These are phyloP conservation scores for Calameuta filiformis DNA, from an alignment of 2,888 invertebrate genomes.

Conservation along the genomic window DNA sequence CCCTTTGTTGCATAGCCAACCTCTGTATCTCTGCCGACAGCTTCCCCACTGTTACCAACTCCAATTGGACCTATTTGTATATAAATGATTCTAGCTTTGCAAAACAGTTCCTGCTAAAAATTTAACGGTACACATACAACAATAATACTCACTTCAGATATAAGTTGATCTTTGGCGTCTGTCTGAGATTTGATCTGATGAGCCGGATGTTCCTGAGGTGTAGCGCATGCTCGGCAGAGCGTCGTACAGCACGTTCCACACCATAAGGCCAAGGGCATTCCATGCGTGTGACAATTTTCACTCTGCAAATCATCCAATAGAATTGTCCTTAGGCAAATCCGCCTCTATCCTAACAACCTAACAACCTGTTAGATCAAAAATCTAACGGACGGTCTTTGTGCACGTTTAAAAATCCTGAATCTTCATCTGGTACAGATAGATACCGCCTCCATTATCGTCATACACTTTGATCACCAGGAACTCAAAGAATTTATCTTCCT, in stretches of 20 bases:
- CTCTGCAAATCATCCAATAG: slow-evolving; percentile 47
- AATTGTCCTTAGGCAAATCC: not conserved
- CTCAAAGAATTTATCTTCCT: not conserved
- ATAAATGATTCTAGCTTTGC: not conserved
- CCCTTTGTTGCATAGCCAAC: slow-evolving; percentile 76
- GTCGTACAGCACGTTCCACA: slow-evolving; percentile 75
- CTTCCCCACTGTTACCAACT: slow-evolving; percentile 76
- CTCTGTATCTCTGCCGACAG: slow-evolving; percentile 78
- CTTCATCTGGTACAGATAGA: not conserved
- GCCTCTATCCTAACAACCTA: not conserved
- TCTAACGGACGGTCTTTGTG: not conserved
- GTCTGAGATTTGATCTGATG: slow-evolving; percentile 77
- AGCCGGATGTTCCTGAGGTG: slow-evolving; percentile 73
- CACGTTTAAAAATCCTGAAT: not conserved
- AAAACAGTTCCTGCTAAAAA: not conserved
- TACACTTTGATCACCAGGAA: not conserved
- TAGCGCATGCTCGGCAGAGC: slow-evolving; percentile 76
- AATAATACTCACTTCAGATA: slow-evolving; percentile 68
- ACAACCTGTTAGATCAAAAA: not conserved
- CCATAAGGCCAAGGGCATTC: slow-evolving; percentile 79
- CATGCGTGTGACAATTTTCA: slow-evolving; percentile 78
- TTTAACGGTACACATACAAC: not conserved
- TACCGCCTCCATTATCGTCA: not conserved
- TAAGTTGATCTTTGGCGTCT: slow-evolving; percentile 76
- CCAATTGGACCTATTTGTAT: slow-evolving; percentile 69